Base-by-base conservation (phyloP, 2,113 vertebrate genomes). In the Dipodomys merriami region DNA sequence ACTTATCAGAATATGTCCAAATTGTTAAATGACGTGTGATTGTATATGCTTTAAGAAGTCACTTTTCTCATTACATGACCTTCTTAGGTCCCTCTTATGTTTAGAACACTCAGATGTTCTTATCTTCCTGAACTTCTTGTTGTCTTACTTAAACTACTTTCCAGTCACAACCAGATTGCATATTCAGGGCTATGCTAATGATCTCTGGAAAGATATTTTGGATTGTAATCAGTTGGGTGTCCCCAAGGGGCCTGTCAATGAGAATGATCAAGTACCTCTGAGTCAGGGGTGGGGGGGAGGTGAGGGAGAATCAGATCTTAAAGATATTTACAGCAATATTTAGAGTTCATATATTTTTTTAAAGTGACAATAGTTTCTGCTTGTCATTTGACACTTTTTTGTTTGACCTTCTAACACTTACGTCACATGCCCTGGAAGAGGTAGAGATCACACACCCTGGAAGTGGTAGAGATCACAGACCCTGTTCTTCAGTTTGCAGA, bases 401-500 rank as follows among this genome's bases (percentile, higher is more conserved):
- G 49, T 57, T 20, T 84, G 72, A 78, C 25, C 22, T 5, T 78
- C 3, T 22, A 77, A 33, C 12, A 60, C 19, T 62, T 65, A 69
- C 53, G 53, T 67, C 30, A 29, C 33, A 57, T 80, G 39, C 49
- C 49, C 12, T 12, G 49, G 49, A 49, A 49, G 62, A 33, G 23
- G 23, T 53, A 13, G 46, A 82, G 18, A 4, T 60, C 22, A 35
- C 9, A 44, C 1, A 88, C 64, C 15, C 71, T 30, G 30, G 57
- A 22, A 68, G 35, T 39, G 35, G 35, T 39, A 39, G 35, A 39
- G 35, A 39, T 39, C 39, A 39, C 39, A 39, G 5, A 39, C 39
- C 39, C 39, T 18, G 62, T 64, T 69, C 3, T 65, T 30, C 7
- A 67, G 57, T 49, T 23, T 0, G 0, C 0, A 5, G 3, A 4